Conservation (phyloP, 2,888 invertebrate species). For the Dolichomitus sp. region DNA sequence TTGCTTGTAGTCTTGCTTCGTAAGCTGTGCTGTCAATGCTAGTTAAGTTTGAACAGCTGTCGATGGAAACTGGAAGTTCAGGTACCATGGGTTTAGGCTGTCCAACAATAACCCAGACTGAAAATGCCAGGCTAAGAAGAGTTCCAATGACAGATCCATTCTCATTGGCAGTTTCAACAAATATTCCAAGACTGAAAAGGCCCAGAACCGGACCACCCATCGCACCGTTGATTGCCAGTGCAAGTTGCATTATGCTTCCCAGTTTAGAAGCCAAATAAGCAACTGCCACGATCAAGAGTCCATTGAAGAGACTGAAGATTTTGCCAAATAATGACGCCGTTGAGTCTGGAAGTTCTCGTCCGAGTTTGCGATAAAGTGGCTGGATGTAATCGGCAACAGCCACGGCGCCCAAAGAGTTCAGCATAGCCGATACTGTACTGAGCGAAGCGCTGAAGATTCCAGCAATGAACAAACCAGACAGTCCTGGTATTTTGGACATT, state of each 20-base stretch:
- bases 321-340: constrained; percentile 91
- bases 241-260: constrained; percentile 87
- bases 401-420: constrained; percentile 96
- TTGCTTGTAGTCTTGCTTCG: constrained; percentile 31
- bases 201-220: constrained; percentile 95
- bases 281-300: constrained; percentile 75
- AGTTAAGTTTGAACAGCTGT: constrained; percentile 71
- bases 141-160: constrained; percentile 79
- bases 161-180: constrained; percentile 93
- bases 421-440: constrained; percentile 96
- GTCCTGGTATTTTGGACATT: constrained; percentile 84
- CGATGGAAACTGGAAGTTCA: constrained; percentile 73
- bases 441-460: constrained; percentile 96
- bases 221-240: constrained; percentile 94
- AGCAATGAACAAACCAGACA: constrained; percentile 83
- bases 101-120: constrained; percentile 56
- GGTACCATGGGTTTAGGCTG: constrained; percentile 69
- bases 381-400: constrained; percentile 95
- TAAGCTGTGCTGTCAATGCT: constrained; percentile 35
- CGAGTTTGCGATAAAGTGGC: constrained; percentile 84
- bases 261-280: constrained; percentile 78
- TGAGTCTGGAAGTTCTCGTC: constrained; percentile 90
- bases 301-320: constrained; percentile 75
- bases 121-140: constrained; percentile 72
- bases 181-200: constrained; percentile 95